Evolutionary conservation across 2,113 vertebrate genomes (phyloP), one percentile per base, ranked within the genome.

Genomic region (Papio anubis): DNA sequence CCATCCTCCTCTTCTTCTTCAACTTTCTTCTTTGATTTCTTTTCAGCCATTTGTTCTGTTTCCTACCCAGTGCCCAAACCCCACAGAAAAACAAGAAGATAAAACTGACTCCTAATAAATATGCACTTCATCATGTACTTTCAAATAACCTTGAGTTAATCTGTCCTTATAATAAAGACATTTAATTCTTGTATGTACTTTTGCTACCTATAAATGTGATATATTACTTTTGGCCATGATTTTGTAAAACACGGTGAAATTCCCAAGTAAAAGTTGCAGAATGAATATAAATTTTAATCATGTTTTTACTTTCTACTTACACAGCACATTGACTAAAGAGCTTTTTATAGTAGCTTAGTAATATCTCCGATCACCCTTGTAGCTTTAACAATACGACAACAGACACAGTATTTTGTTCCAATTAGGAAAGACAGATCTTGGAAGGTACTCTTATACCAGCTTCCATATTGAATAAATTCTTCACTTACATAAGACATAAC

Each of bases 31-130:
- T 99, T 98, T 13, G 96, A 92, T 96, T 91, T 99, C 97, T 99
- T 98, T 97, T 98, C 98, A 98, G 99, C 96, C 98, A 99, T 99
- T 95, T 99, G 98, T 87, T 99, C 99, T 0, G 99, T 99, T 98
- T 99, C 99, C 99, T 99, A 97, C 27, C 64, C 96, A 75, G 68
- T 64, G 6, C 52, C 94, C 92, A 94, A 96, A 5, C 43, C 82
- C 82, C 95, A 97, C 14, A 97, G 85, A 96, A 97, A 96, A 97
- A 97, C n/a, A 96, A 96, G 32, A 96, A 96, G 94, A 96, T 97
- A 64, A 98, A 96, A 97, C 35, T 85, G 81, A 79, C 70, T 96
- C 75, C 64, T 50, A 45, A 85, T 73, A 78, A 81, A 95, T 38
- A 32, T 1, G 45, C 0, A 82, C 57, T 88, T 97, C 20, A 52